Evolutionary conservation across 2,113 vertebrate species (phyloP).

Genomic region (Mellivora capensis): DNA sequence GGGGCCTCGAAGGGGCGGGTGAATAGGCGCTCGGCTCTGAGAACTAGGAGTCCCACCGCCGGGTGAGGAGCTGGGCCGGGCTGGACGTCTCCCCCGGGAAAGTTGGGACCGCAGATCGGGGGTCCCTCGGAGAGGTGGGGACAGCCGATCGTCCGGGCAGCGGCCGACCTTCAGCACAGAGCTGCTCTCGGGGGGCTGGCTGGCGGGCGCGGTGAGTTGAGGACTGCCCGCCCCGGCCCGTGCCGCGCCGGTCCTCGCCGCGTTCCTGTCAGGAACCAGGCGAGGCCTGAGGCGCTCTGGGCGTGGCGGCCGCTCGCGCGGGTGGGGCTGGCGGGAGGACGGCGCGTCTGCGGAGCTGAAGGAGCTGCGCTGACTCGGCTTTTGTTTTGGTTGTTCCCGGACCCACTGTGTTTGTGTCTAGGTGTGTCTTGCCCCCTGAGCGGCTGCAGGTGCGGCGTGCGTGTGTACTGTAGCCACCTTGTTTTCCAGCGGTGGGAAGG

Average conservation of each 20-base stretch:
- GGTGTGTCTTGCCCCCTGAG: neutral
- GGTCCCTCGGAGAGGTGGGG: neutral
- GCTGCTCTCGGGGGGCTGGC: accelerated
- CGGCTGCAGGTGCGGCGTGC: neutral
- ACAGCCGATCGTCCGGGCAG: accelerated
- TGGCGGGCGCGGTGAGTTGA: accelerated
- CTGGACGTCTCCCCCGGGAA: neutral
- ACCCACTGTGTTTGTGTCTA: neutral
- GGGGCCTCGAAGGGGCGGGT: neutral
- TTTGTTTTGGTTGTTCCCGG: accelerated
- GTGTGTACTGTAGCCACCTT: accelerated
- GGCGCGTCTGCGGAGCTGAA: accelerated
- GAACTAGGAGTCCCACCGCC: neutral
- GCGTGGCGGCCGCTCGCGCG: neutral
- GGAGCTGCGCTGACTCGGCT: accelerated
- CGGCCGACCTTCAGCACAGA: accelerated
- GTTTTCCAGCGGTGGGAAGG: too few species aligned
- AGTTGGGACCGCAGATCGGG: neutral
- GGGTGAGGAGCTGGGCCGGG: neutral
- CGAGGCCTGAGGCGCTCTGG: neutral
- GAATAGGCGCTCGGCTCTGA: neutral
- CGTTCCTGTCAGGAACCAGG: neutral
- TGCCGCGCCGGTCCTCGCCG: accelerated
- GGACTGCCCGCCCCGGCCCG: accelerated
- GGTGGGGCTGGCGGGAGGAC: too few species aligned